These are phyloP conservation scores for Girardinus metallicus DNA, from an alignment of 2,797 vertebrate genomes.

Conservation along the genomic window DNA sequence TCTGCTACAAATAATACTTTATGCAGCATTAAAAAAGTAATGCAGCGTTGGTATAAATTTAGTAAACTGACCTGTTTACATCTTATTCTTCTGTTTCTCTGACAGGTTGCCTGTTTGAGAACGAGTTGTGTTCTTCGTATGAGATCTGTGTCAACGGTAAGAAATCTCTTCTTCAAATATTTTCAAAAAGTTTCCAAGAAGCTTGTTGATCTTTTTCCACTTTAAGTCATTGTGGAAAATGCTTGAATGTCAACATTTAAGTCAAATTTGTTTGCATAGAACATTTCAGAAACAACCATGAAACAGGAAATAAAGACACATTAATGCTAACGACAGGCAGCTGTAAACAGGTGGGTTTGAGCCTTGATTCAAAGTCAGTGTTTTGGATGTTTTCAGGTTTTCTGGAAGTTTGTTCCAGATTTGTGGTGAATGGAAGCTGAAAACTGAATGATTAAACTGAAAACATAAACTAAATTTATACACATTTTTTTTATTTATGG, in stretches of 20 bases:
- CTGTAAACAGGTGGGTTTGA: no score
- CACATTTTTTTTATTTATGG: neutral
- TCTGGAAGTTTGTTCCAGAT: no score
- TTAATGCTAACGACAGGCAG: no score
- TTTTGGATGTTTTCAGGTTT: no score
- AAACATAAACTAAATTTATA: neutral
- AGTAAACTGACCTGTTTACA: neutral
- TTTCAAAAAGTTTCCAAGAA: neutral
- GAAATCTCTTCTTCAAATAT: slow-evolving; percentile 34
- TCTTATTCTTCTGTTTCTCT: slow-evolving; percentile 22
- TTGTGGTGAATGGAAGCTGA: no score
- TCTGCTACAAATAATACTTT: neutral
- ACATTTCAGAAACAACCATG: no score
- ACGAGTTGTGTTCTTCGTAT: slow-evolving; percentile 85
- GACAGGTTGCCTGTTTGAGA: slow-evolving; percentile 90
- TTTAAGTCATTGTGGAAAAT: neutral
- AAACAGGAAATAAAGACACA: no score
- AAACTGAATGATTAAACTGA: neutral
- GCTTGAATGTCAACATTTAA: neutral
- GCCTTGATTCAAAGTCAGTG: no score
- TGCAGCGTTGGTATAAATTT: neutral
- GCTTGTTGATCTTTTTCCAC: neutral
- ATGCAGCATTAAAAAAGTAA: neutral
- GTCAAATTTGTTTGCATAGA: no score
- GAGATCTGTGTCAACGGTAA: slow-evolving; percentile 94